Base-by-base conservation (phyloP, 2,888 invertebrate genomes). In the Artemia sinica region DNA sequence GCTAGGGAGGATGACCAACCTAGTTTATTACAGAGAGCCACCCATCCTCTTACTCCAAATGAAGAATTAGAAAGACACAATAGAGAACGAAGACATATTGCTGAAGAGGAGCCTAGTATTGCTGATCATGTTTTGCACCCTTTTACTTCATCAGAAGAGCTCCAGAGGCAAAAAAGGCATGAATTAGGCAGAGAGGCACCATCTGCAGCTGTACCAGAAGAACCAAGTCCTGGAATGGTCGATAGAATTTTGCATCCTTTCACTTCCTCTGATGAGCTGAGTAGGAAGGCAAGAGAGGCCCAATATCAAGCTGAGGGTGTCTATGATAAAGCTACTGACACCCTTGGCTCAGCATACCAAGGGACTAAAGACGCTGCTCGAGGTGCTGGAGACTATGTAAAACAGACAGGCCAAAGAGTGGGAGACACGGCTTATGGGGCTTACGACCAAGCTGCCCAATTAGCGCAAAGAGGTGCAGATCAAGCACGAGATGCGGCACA, bases 1-100 rank as follows among this genome's bases (percentile, higher is more conserved):
- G 63, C 63, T 10, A 58, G 63, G 63, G 63, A 58, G 63, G n/a
- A n/a, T 58, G 63, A 58, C 9, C 63, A 58, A 28, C 63, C 63
- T 8, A 28, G 63, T 11, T 9, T 58, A 28, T 9, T 58, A 18
- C 63, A 58, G 9, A 58, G 10, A 10, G 11, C 63, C n/a, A 8
- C 10, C 14, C 63, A 58, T 28, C 63, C 63, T 9, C 63, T 58
- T n/a, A 58, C 63, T 9, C 63, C 63, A 8, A 28, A n/a, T 58
- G 63, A 58, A 58, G 63, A 58, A 3, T 28, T 58, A 10, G 63
- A 58, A 10, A 58, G 63, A 28, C 63, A 58, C 1, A 58, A 58
- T 1, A n/a, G 63, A 8, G 63, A 58, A 58, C 63, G 28, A 28
- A n/a, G 63, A n/a, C 63, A 58, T 28, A 58, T 58, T 58, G 9